Percentiles rank a stretch among this genome's conserved stretches.
Evolutionary conservation across 2,888 invertebrate species (phyloP).

Genomic region (Drosophila anceps): DNA sequence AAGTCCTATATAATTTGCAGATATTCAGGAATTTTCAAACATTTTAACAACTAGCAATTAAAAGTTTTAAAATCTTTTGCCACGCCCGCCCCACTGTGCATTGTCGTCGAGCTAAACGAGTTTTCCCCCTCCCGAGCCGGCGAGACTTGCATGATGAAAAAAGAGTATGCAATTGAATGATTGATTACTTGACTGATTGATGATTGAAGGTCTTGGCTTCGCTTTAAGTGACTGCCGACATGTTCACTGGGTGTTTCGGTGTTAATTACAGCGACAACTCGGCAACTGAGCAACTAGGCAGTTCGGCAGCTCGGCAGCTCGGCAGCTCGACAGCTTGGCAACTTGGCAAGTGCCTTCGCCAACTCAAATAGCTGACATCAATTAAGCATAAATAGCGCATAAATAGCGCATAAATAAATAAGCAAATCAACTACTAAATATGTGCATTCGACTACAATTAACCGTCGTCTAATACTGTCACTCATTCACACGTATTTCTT

Average conservation of each 20-base stretch:
- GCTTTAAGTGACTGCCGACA: conserved; percentile 82
- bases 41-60: background rate
- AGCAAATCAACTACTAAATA: conserved; percentile 32
- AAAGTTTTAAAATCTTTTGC: too few relatives aligned
- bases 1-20: background rate
- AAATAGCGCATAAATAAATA: conserved; percentile 43
- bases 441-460: conserved; percentile 22
- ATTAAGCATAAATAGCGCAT: conserved; percentile 37
- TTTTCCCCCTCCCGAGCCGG: conserved; percentile 18
- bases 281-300: conserved; percentile 8
- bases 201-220: conserved; percentile 74
- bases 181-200: conserved; percentile 80
- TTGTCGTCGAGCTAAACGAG: conserved; percentile 37
- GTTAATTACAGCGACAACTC: conserved; percentile 78
- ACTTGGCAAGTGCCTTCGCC: conserved; percentile 11
- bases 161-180: conserved; percentile 67
- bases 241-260: conserved; percentile 79
- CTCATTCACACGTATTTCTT: conserved; percentile 3
- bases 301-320: too few relatives aligned
- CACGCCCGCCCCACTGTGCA: background rate
- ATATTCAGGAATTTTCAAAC: background rate
- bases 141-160: conserved; percentile 11
- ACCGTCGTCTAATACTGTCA: conserved; percentile 14
- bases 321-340: conserved; percentile 5
- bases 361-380: conserved; percentile 33